A percentile compares a stretch with the other conserved stretches of the same genome.
Evolutionary conservation across 2,797 vertebrate species (phyloP).

Genomic region (Clarias laeviceps): DNA sequence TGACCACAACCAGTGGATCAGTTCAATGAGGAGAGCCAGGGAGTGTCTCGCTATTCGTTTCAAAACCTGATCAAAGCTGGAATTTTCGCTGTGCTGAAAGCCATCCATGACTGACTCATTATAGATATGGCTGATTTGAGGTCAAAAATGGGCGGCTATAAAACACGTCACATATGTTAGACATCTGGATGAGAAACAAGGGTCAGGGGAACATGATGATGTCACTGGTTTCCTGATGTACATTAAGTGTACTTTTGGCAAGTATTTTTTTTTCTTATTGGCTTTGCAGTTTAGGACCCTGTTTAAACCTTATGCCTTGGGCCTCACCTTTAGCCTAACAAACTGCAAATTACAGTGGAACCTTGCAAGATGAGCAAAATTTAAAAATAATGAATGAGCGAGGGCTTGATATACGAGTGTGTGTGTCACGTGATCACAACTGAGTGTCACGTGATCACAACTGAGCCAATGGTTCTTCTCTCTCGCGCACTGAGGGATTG

Average conservation of each 20-base stretch:
- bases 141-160: constrained; percentile 7
- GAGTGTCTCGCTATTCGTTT: constrained; percentile 39
- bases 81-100: background rate
- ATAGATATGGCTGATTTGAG: constrained; percentile 21
- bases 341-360: background rate
- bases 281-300: background rate
- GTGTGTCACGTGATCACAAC: too few relatives aligned
- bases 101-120: constrained; percentile 26
- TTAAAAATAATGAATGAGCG: too few relatives aligned
- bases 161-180: constrained; percentile 14
- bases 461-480: too few relatives aligned
- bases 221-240: background rate
- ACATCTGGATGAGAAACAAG: background rate
- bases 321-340: background rate
- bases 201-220: background rate
- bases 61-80: constrained; percentile 42
- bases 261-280: background rate
- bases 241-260: background rate
- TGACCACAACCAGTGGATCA: constrained; percentile 42
- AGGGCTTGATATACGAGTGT: too few relatives aligned
- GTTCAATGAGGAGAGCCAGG: constrained; percentile 38
- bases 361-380: too few relatives aligned
- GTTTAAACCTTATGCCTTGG: background rate
- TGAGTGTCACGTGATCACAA: too few relatives aligned
- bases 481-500: too few relatives aligned